phyloP scores from a whole-genome alignment of 2,113 vertebrate genomes.

The Rousettus leschenaultii region DNA sequence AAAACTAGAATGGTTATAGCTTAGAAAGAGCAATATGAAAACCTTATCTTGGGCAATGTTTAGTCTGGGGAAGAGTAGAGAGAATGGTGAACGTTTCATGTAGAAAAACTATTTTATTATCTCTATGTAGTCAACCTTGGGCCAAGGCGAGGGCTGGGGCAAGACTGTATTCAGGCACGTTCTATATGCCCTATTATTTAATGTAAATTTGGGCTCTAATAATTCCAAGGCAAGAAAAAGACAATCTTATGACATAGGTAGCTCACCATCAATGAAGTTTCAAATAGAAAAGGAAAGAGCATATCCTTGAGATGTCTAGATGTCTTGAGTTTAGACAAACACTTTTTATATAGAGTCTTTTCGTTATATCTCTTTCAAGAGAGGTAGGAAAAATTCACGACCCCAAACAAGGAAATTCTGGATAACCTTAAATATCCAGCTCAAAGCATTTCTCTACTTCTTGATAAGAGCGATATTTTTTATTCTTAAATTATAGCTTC shows the following conservation, averaged over 20 bases:
- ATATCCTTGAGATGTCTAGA: too few relatives aligned
- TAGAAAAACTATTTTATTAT: not conserved
- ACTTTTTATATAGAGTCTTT: not conserved
- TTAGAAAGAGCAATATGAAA: not conserved
- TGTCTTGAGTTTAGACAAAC: not conserved
- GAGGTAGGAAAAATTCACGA: not conserved
- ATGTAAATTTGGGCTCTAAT: not conserved
- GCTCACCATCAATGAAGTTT: not conserved
- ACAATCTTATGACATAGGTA: not conserved
- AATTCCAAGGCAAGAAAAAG: not conserved
- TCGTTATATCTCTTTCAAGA: not conserved
- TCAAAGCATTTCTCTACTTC: not conserved
- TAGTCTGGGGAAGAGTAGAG: not conserved
- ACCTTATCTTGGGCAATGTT: not conserved
- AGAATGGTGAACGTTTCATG: not conserved
- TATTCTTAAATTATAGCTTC: constrained; percentile 45
- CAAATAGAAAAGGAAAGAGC: not conserved
- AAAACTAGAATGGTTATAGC: not conserved
- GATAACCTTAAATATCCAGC: not conserved
- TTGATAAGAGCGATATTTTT: not conserved
- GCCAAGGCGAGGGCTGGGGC: accelerated
- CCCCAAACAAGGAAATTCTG: not conserved
- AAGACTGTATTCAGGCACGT: not conserved
- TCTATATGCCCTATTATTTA: not conserved
- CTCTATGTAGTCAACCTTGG: not conserved